Evolutionary conservation across 2,888 invertebrate genomes (phyloP).

Genomic region (Chrysina gloriosa): DNA sequence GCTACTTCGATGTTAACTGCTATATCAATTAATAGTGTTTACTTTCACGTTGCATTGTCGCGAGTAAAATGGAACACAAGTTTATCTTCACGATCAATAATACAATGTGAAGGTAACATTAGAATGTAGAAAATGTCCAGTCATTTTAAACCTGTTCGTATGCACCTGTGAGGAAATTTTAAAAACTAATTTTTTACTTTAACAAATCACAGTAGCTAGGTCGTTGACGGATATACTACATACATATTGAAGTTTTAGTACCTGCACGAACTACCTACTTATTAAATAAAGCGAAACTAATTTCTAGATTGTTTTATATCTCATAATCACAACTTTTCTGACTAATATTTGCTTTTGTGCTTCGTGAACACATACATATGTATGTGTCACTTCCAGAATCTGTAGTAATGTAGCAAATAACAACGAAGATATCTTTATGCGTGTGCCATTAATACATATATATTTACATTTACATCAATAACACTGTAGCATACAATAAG

Average conservation of each 20-base stretch:
- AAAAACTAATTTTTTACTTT: constrained; percentile 17
- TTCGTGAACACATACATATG: too few species aligned
- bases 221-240: not conserved
- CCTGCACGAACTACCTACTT: not conserved
- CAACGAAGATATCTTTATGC: too few species aligned
- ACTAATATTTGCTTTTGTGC: too few species aligned
- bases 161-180: constrained; percentile 37
- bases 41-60: constrained; percentile 32
- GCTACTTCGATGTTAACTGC: constrained; percentile 2
- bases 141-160: constrained; percentile 36
- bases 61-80: constrained; percentile 34
- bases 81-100: constrained; percentile 29
- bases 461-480: too few species aligned
- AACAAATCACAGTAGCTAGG: constrained; percentile 3
- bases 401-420: too few species aligned
- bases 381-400: too few species aligned
- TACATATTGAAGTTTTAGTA: not conserved
- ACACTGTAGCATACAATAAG: too few species aligned
- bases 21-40: constrained; percentile 34
- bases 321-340: too few species aligned
- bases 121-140: constrained; percentile 33
- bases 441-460: too few species aligned
- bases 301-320: too few species aligned
- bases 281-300: too few species aligned
- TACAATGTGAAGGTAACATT: constrained; percentile 33